Evolutionary conservation across 2,888 invertebrate species (phyloP).

Genomic region (Zygogramma bicolorata): DNA sequence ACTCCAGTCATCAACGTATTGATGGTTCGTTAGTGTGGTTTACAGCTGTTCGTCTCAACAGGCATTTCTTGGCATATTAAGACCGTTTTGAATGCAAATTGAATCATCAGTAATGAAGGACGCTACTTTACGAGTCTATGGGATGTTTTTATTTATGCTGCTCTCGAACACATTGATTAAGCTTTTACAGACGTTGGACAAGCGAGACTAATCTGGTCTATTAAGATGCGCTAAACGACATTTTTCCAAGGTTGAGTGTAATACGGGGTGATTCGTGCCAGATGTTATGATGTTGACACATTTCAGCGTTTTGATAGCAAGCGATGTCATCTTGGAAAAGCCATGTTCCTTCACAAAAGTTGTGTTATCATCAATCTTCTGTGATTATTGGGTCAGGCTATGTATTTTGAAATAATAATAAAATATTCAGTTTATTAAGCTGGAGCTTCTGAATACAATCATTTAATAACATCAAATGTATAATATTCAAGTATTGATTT

Average conservation of each 20-base stretch:
- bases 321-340: too few species aligned
- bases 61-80: background rate
- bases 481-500: too few species aligned
- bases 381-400: too few species aligned
- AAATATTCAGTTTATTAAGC: too few species aligned
- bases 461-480: too few species aligned
- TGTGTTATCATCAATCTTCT: too few species aligned
- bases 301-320: too few species aligned
- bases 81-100: background rate
- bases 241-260: background rate
- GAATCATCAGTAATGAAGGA: slow-evolving; percentile 3
- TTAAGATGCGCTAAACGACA: background rate
- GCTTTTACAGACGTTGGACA: background rate
- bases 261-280: too few species aligned
- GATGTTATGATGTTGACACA: background rate
- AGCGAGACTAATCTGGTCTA: background rate
- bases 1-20: background rate
- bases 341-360: too few species aligned
- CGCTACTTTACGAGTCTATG: background rate
- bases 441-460: too few species aligned
- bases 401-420: too few species aligned
- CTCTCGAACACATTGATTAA: background rate
- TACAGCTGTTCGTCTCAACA: background rate
- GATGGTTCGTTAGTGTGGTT: background rate
- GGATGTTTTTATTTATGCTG: background rate